Base-by-base conservation (phyloP, 2,113 vertebrate species). In the Okapia johnstoni region DNA sequence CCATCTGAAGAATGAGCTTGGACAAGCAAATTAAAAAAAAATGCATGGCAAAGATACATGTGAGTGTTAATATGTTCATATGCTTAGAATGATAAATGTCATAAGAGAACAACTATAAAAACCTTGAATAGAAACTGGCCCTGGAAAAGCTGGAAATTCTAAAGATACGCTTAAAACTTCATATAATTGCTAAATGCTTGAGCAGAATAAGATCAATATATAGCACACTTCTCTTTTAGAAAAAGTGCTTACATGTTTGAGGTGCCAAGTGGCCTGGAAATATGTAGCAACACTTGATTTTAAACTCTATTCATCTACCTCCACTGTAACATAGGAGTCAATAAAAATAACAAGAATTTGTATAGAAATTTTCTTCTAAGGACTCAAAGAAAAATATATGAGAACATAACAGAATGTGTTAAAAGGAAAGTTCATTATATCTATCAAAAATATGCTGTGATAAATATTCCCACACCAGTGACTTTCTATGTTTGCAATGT, bases 101-200 rank as follows among this genome's bases (percentile, higher is more conserved):
- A 17, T 30, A 77, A 79, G 36, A 96, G 52, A 86, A 89, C n/a
- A 70, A 46, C 66, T 63, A 80, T 84, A 54, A 95, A 95, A 94
- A 81, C 7, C 25, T 80, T 57, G 83, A 57, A 36, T 70, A 95
- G 81, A 96, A 96, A 94, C 46, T 92, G 87, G 48, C 73, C 33
- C 48, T 96, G 80, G 61, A 95, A 91, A 94, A 97, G 9, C 81
- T 91, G 30, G 26, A 55, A 96, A 85, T 96, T 70, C 36, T 84
- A 96, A 96, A 83, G 81, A 97, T 73, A 80, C 54, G 28, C 33
- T 97, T 88, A 88, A 93, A 95, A 63, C 61, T 91, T 94, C 90
- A 81, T 55, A 16, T 90, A 61, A 94, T 77, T 90, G 76, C 70
- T 76, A 93, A 94, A 63, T 14, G 0, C 57, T 89, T 23, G 55